Percentiles rank a stretch among this genome's conserved stretches.
Conservation (phyloP, 1,140 invertebrate genomes). For the Leptinotarsa undecemlineata region DNA sequence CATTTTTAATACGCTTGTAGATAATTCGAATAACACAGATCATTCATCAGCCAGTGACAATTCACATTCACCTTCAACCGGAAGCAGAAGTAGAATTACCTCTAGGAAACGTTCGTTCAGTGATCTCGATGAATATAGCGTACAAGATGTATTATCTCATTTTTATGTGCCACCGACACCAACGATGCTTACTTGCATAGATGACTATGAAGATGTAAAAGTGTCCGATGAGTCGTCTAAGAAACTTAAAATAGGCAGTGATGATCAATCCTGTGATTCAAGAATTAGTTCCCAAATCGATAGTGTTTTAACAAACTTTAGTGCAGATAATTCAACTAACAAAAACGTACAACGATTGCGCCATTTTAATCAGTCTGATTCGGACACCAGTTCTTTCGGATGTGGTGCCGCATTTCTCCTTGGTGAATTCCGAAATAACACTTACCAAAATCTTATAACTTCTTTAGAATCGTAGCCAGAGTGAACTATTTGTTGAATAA, state of each 20-base stretch:
- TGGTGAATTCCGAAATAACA: conserved; percentile 62
- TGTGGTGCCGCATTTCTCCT: conserved; percentile 65
- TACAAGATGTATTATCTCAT: conserved; percentile 67
- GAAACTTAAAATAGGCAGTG: conserved; percentile 44
- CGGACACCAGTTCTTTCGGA: conserved; percentile 53
- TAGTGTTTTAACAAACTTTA: conserved; percentile 29
- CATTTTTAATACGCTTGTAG: conserved; percentile 41
- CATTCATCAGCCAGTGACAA: not conserved
- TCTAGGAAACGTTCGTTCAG: conserved; percentile 55
- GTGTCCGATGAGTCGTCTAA: conserved; percentile 54
- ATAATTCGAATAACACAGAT: conserved; percentile 20
- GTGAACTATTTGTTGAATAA: not conserved
- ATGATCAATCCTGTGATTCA: conserved; percentile 24
- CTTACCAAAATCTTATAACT: conserved; percentile 64
- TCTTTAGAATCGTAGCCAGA: conserved; percentile 62
- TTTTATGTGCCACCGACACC: conserved; percentile 74
- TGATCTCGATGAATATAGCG: conserved; percentile 62
- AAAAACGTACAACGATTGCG: conserved; percentile 42
- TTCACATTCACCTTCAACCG: not conserved
- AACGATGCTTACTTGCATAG: conserved; percentile 68
- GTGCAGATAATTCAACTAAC: conserved; percentile 41
- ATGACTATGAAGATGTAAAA: conserved; percentile 60
- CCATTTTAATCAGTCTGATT: conserved; percentile 40
- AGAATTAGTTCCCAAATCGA: conserved; percentile 23
- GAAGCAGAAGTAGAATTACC: conserved; percentile 4